phyloP scores from a whole-genome alignment of 2,797 vertebrate genomes.

The Tapera naevia region DNA sequence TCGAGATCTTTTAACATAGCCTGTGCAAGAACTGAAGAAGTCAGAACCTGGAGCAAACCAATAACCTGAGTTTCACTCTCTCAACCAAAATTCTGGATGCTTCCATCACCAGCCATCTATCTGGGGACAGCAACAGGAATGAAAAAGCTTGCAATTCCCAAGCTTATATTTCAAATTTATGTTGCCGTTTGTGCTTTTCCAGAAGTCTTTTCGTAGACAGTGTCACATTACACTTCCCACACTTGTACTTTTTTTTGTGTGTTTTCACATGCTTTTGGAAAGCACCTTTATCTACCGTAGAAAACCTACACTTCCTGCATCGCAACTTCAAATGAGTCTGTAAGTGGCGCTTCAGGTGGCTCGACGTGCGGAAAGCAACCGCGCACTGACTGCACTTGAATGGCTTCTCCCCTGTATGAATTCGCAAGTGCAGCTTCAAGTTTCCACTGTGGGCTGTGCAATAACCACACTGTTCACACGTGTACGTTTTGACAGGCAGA shows the following conservation, averaged over 20 bases:
- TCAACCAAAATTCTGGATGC: not conserved
- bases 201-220: not conserved
- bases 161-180: not conserved
- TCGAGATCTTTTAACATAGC: not conserved
- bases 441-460: constrained; percentile 13
- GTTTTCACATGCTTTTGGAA: not conserved
- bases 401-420: constrained; percentile 52
- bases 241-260: not conserved
- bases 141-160: not conserved
- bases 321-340: not conserved
- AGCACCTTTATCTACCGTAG: not conserved
- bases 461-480: constrained; percentile 53
- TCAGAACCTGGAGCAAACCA: not conserved
- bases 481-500: not conserved
- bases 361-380: constrained; percentile 45
- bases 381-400: constrained; percentile 20
- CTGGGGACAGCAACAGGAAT: not conserved
- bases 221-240: not conserved
- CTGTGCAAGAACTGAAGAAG: not conserved
- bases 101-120: not conserved
- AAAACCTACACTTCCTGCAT: constrained; percentile 32
- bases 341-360: constrained; percentile 61
- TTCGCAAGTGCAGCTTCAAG: constrained; percentile 41
- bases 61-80: not conserved
- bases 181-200: not conserved